Conservation (phyloP, 2,797 vertebrate genomes). For the Xerus rutilus region DNA sequence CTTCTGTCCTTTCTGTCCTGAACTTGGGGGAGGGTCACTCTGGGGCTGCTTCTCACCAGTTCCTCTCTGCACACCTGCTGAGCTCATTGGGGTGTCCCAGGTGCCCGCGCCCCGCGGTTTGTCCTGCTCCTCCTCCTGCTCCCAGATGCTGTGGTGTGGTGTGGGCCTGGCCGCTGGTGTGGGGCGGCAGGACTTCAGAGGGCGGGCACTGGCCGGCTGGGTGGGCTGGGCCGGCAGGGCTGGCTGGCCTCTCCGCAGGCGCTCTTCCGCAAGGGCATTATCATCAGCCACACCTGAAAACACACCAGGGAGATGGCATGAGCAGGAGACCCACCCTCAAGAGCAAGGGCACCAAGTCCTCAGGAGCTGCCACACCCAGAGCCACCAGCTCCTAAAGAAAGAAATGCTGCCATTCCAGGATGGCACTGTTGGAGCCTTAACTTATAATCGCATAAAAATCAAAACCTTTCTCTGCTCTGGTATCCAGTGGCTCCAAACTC, state of each 20-base stretch:
- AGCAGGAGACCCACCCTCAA: conserved; percentile 10
- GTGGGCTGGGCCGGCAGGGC: conserved; percentile 87
- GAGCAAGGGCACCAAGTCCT: background rate
- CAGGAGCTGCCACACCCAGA: too few species aligned
- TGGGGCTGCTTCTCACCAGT: conserved; percentile 33
- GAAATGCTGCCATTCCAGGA: background rate
- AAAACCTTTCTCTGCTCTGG: background rate
- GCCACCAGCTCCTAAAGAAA: background rate
- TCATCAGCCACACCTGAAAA: conserved; percentile 91
- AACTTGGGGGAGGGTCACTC: background rate
- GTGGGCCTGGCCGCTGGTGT: conserved; percentile 87
- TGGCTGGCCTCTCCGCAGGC: conserved; percentile 91
- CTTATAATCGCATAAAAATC: background rate
- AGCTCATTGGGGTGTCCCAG: conserved; percentile 85
- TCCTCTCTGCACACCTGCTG: conserved; percentile 91
- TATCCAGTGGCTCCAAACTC: background rate
- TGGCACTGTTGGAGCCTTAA: background rate
- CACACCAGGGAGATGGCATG: conserved; percentile 70
- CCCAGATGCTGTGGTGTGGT: conserved; percentile 84
- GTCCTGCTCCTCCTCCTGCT: conserved; percentile 92
- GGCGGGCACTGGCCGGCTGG: conserved; percentile 85
- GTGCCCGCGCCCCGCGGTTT: conserved; percentile 84
- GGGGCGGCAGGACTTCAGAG: conserved; percentile 81
- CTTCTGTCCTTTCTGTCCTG: conserved; percentile 59
- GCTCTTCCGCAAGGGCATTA: conserved; percentile 92